phyloP scores from a whole-genome alignment of 2,888 invertebrate genomes.

The Brachyptera risi region DNA sequence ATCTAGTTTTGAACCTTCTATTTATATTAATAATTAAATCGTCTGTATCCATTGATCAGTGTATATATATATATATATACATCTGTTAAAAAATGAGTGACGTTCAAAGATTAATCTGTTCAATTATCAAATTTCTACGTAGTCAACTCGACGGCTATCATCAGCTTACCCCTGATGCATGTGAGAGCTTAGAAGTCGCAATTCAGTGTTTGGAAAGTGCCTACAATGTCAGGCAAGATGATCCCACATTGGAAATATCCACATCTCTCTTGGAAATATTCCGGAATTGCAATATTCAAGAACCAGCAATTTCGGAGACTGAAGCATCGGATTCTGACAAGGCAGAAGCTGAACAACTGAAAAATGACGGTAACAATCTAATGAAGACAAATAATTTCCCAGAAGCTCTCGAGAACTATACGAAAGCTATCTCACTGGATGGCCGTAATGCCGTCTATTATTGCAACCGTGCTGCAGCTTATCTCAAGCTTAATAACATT shows the following conservation, averaged over 20 bases:
- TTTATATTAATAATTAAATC: no score
- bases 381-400: slow-evolving; percentile 79
- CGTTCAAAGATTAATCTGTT: slow-evolving; percentile 43
- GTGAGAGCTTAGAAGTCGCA: slow-evolving; percentile 88
- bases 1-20: no score
- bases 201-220: slow-evolving; percentile 92
- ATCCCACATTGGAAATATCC: slow-evolving; percentile 43
- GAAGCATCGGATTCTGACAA: slow-evolving; percentile 44
- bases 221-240: slow-evolving; percentile 61
- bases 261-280: slow-evolving; percentile 47
- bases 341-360: slow-evolving; percentile 74
- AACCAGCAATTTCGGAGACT: slow-evolving; percentile 47
- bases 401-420: slow-evolving; percentile 81
- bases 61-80: not conserved
- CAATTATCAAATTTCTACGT: slow-evolving; percentile 48
- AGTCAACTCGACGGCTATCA: slow-evolving; percentile 43
- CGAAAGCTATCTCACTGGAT: slow-evolving; percentile 82
- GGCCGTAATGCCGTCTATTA: slow-evolving; percentile 90
- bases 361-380: slow-evolving; percentile 82
- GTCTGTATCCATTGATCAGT: no score
- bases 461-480: slow-evolving; percentile 95
- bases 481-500: slow-evolving; percentile 82
- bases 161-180: slow-evolving; percentile 44
- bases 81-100: slow-evolving; percentile 33
- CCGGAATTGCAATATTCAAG: slow-evolving; percentile 29